Base-by-base conservation (phyloP, 2,888 invertebrate species). In the Salpingus planirostris region DNA sequence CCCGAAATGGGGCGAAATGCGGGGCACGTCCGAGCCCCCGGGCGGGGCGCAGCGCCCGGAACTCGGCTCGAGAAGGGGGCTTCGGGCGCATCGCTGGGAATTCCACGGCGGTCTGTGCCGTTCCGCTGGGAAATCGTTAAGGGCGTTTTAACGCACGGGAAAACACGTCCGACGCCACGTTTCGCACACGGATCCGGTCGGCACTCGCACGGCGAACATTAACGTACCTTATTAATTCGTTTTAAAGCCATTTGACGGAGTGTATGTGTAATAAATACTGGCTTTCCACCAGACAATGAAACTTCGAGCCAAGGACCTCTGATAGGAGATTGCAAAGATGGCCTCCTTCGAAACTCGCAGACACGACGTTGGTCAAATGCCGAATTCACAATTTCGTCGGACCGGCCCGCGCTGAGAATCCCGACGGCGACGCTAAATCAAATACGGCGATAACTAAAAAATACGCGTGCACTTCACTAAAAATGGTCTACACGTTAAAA, bases 171-270 rank as follows among this genome's bases (percentile, higher is more conserved):
- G 37, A 38, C 36, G 28, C 40, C 36, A 42, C 41, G 46, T 42
- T 41, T 30, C 30, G 40, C 33, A 44, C 40, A 44, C 44, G 42
- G 40, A 35, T 33, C 42, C 41, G 32, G 29, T 40, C 39, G 44
- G 33, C 38, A 49, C 38, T 36, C 47, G 36, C 45, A 49, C 40
- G 44, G 48, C 38, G 44, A 52, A 52, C 55, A 55, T 60, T 66
- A 70, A 78, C 80, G 67, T 79, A 85, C 85, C 88, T 89, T 89
- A 80, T 89, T 89, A 80, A 89, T 89, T 85, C 89, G 83, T 83
- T 89, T 89, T 84, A 89, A 85, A 80, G 89, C 89, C 89, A 89
- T 89, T 80, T 79, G 74, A 72, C 71, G 71, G 69, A 55, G 49
- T 72, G 70, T 70, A 70, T 73, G 69, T 71, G 71, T 75, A 73